These are phyloP conservation scores for Imbricaverruca yamaguchii DNA, from an alignment of 2,888 invertebrate species.

Conservation along the genomic window DNA sequence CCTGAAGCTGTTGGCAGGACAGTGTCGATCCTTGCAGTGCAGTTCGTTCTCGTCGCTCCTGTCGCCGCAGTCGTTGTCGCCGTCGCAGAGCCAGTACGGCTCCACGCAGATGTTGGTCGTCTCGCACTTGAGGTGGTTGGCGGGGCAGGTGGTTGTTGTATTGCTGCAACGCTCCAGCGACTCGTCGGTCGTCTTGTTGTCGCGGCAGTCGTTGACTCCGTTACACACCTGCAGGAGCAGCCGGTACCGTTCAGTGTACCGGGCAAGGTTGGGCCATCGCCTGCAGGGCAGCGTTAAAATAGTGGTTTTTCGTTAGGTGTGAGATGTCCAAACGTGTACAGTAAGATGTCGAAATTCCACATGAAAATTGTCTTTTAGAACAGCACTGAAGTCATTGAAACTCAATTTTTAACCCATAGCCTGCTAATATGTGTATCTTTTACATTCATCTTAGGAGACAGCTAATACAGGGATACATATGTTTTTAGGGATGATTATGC, in stretches of 20 bases:
- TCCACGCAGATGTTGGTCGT: slow-evolving; percentile 95
- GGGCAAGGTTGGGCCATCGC: neutral
- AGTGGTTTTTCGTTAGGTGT: neutral
- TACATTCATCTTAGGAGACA: too few species aligned
- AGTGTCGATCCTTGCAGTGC: slow-evolving; percentile 78
- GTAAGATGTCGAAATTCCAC: neutral
- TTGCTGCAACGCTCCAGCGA: slow-evolving; percentile 67
- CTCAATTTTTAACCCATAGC: too few species aligned
- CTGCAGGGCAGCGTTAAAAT: neutral
- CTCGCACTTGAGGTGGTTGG: slow-evolving; percentile 83
- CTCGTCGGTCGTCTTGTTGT: slow-evolving; percentile 84
- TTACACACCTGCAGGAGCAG: slow-evolving; percentile 58
- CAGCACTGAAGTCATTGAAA: too few species aligned
- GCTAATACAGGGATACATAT: too few species aligned
- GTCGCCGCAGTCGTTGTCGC: slow-evolving; percentile 90
- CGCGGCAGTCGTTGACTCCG: slow-evolving; percentile 89
- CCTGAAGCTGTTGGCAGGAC: slow-evolving; percentile 80
- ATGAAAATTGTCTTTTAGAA: neutral
- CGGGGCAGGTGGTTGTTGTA: slow-evolving; percentile 81
- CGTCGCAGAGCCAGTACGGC: slow-evolving; percentile 95
- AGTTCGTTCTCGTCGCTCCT: slow-evolving; percentile 82
- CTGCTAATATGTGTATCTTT: too few species aligned
- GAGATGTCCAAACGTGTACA: too few species aligned
- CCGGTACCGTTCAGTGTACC: neutral
- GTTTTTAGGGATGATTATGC: too few species aligned